Percentiles rank a stretch among this genome's conserved stretches.
Evolutionary conservation across 2,888 invertebrate genomes (phyloP).

Genomic region (Mechanitis mazaeus): DNA sequence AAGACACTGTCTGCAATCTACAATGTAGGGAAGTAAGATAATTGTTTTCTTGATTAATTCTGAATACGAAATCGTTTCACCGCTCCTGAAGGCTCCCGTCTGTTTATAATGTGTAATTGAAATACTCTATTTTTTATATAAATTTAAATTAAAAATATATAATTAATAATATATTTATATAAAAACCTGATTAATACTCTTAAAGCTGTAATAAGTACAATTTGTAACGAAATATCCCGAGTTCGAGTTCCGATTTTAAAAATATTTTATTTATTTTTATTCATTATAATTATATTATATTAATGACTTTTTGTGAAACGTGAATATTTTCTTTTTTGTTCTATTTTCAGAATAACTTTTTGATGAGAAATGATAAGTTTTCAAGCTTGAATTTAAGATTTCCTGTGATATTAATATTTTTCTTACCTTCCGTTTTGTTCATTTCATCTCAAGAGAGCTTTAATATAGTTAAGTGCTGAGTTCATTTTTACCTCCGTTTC

Average conservation of each 20-base stretch:
- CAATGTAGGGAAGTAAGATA: slow-evolving; percentile 52
- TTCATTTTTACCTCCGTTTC: slow-evolving; percentile 27
- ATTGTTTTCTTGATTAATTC: slow-evolving; percentile 68
- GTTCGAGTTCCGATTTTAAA: too few species aligned
- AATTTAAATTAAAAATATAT: neutral
- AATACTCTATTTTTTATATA: slow-evolving; percentile 33
- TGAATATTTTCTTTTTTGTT: too few species aligned
- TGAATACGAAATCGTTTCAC: slow-evolving; percentile 40
- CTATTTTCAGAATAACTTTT: too few species aligned
- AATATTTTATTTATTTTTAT: too few species aligned
- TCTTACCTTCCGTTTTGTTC: slow-evolving; percentile 31
- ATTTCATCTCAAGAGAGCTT: slow-evolving; percentile 28
- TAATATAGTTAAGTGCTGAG: slow-evolving; percentile 40
- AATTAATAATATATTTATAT: neutral
- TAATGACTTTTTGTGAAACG: too few species aligned
- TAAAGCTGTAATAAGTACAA: too few species aligned
- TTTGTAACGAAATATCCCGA: too few species aligned
- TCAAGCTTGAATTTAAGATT: too few species aligned
- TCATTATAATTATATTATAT: too few species aligned
- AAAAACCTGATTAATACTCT: too few species aligned
- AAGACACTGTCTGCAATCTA: slow-evolving; percentile 40
- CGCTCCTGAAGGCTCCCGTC: slow-evolving; percentile 29
- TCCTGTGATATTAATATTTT: slow-evolving; percentile 2
- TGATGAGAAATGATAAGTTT: too few species aligned
- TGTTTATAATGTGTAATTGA: slow-evolving; percentile 28